phyloP scores from a whole-genome alignment of 2,797 vertebrate species.

The Eulemur albifrons region DNA sequence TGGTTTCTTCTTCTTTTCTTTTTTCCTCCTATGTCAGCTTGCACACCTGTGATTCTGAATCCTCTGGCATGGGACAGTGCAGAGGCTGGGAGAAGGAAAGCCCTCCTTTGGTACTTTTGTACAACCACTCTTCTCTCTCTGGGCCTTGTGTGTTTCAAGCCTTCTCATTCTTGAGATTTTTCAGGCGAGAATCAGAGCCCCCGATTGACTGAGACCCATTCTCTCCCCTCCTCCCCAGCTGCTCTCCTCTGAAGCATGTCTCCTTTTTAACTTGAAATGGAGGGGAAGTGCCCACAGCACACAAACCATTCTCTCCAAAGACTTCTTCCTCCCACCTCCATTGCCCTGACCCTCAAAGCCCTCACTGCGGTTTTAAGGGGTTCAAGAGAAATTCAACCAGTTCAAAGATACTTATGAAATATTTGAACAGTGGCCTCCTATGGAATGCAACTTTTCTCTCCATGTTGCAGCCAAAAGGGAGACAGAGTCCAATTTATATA shows the following conservation, averaged over 20 bases:
- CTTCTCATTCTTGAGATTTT: background rate
- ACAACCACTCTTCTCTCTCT: background rate
- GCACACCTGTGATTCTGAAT: background rate
- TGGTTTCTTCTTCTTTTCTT: background rate
- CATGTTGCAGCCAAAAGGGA: background rate
- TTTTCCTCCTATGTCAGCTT: background rate
- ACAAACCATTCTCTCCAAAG: background rate
- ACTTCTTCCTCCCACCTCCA: background rate
- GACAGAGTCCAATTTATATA: background rate
- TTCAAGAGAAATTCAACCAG: background rate
- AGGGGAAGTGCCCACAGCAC: background rate
- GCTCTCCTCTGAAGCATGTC: background rate
- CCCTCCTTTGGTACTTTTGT: background rate
- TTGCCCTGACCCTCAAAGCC: background rate
- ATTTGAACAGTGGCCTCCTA: conserved; percentile 37
- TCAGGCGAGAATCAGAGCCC: background rate
- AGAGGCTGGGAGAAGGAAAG: background rate
- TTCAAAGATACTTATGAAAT: background rate
- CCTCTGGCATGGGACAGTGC: background rate
- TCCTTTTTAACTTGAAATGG: background rate
- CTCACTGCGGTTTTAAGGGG: background rate
- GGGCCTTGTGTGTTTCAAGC: background rate
- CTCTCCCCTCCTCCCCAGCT: background rate
- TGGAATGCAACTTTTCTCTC: background rate
- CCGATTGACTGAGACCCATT: background rate